Base-by-base conservation (phyloP, 1,140 invertebrate species). In the Euglossa dilemma region DNA sequence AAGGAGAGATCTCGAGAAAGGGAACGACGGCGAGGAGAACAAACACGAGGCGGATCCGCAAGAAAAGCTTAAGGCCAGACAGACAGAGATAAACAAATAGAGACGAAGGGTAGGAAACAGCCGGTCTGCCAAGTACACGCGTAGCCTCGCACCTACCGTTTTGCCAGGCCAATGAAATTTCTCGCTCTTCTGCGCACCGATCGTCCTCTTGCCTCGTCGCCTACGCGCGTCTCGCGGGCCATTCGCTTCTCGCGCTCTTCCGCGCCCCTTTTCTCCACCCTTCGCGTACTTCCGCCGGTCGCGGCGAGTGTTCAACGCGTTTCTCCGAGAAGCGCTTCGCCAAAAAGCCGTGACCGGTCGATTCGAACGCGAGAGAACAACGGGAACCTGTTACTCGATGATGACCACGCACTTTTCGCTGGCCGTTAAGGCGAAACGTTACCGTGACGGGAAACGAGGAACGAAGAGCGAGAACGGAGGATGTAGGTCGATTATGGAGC, bases 51-150 rank as follows among this genome's bases (percentile, higher is more conserved):
- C 67, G 83, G 80, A 85, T 86, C 83, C 83, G 75, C 84, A 74
- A 85, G 87, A 73, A 90, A 85, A 86, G 85, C 87, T 90, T 86
- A 73, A 56, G 64, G 45, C 70, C 36, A 69, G 74, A 74, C 75
- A 87, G 84, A 87, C 83, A 76, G 80, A 79, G 82, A 89, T 89
- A 91, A 91, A 87, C 82, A 91, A 91, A 90, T 89, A 89, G 67
- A 71, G 66, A 50, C 67, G 63, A 80, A 78, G 80, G 85, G 72
- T 80, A 86, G 78, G 86, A 85, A 86, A 69, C 73, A 52, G 61
- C 63, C 50, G 79, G 72, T 76, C 52, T 18, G 75, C 76, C 23
- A 57, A 36, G 23, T 80, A 84, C 83, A 82, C 72, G 82, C 50
- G 77, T 78, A 81, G 71, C 57, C 28, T 11, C 36, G 43, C 69